Evolutionary conservation across 2,113 vertebrate species (phyloP), one percentile per base, ranked within the genome.

Genomic region (Proteles cristata): DNA sequence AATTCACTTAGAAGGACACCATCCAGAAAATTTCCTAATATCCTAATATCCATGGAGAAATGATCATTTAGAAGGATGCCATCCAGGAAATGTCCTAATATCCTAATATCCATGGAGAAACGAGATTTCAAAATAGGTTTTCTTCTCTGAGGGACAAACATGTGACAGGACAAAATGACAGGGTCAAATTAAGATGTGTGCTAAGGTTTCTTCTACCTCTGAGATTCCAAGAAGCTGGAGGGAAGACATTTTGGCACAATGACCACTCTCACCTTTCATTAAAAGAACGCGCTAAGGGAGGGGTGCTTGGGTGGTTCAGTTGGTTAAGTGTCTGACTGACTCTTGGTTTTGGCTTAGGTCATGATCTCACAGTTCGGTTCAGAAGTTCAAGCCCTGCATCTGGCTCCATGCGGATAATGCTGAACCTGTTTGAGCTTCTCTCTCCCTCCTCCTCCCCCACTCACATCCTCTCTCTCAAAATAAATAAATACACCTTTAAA

Each of bases 121-220:
- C 39, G 15, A 92, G 55, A 83, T 86, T 93, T 90, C 35, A 71
- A 83, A 93, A 55, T 21, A 85, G 31, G 53, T 66, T 74, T 96
- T 88, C 69, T 93, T 76, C 33, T 90, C n/a, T 63, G 12, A 95
- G 71, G 58, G 58, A 84, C 19, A 87, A 88, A n/a, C 25, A 65
- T 2, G 12, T n/a, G 43, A 21, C 10, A 79, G 80, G 55, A 81
- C 31, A 86, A 89, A 89, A 77, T 58, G 26, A 85, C 25, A 81
- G 39, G 9, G 21, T 68, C 33, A 45, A 39, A 73, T 43, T 23
- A n/a, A 92, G 35, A 83, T 28, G 31, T 35, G 16, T 66, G 9
- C 17, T 71, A 31, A 35, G 25, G 25, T 82, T 80, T 86, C 68
- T 93, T 88, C 79, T 50, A 69, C 55, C 39, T 91, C 3, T 21